Evolutionary conservation across 2,888 invertebrate genomes (phyloP).

Genomic region (Tenthredo amoena): DNA sequence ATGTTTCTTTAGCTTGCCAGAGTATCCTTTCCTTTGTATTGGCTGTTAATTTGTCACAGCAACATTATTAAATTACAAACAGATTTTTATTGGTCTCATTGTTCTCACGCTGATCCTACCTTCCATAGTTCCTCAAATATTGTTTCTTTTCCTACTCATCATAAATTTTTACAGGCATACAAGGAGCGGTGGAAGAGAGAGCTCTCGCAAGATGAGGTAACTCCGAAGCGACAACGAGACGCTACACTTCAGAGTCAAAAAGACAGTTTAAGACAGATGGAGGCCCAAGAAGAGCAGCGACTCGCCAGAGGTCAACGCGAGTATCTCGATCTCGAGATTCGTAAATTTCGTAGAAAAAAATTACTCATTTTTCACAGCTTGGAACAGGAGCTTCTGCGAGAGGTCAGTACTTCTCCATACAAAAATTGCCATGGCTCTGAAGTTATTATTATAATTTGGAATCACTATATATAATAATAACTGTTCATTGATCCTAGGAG

Average conservation of each 20-base stretch:
- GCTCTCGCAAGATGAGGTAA: slow-evolving; percentile 93
- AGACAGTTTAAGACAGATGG: slow-evolving; percentile 93
- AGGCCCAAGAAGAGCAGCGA: slow-evolving; percentile 94
- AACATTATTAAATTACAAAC: too few species aligned
- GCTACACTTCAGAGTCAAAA: slow-evolving; percentile 95
- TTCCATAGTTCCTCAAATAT: too few species aligned
- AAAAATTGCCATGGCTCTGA: not conserved
- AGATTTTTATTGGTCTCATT: too few species aligned
- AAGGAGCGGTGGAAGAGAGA: slow-evolving; percentile 98
- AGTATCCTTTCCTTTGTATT: too few species aligned
- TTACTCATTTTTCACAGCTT: slow-evolving; percentile 92
- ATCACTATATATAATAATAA: not conserved
- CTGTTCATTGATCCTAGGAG: slow-evolving; percentile 83
- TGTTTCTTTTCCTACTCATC: not conserved
- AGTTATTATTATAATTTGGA: not conserved
- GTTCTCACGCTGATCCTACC: too few species aligned
- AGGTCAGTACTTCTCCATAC: slow-evolving; percentile 80
- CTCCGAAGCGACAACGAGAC: slow-evolving; percentile 94
- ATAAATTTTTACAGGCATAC: slow-evolving; percentile 82
- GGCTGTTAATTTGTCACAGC: too few species aligned
- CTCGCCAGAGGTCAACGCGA: slow-evolving; percentile 93
- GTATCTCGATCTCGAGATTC: slow-evolving; percentile 94
- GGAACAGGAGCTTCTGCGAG: slow-evolving; percentile 94
- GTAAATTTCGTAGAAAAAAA: slow-evolving; percentile 95
- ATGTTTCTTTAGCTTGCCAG: too few species aligned